Conservation (phyloP, 1,140 invertebrate genomes). For the Lepidostoma basale region DNA sequence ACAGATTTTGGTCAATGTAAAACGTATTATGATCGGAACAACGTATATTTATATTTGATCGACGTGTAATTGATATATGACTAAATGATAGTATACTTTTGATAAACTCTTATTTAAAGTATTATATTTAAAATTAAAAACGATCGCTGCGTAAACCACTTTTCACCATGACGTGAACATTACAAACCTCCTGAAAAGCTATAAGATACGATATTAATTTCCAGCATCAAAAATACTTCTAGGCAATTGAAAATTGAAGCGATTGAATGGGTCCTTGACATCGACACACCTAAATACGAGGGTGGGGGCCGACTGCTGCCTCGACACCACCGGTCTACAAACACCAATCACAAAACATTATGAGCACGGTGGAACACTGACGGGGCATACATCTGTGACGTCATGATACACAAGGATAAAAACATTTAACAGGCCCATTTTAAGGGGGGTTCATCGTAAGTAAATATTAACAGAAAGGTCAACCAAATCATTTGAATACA, state of each 20-base stretch:
- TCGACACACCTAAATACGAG: constrained; percentile 64
- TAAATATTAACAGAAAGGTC: too few species aligned
- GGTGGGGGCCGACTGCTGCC: constrained; percentile 62
- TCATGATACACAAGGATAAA: constrained; percentile 3
- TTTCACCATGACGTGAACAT: too few species aligned
- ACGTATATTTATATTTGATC: too few species aligned
- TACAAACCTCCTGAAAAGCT: too few species aligned
- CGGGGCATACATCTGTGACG: constrained; percentile 21
- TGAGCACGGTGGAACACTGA: constrained; percentile 22
- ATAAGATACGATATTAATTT: too few species aligned
- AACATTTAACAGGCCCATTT: constrained; percentile 16
- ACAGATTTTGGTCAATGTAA: too few species aligned
- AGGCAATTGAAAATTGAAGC: not conserved
- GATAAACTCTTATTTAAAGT: too few species aligned
- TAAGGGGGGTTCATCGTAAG: too few species aligned
- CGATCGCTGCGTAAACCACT: not conserved
- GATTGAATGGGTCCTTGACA: constrained; percentile 45
- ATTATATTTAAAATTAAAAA: not conserved
- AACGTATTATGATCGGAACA: too few species aligned
- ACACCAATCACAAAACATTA: constrained; percentile 42
- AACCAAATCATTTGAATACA: too few species aligned
- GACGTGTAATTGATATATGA: not conserved
- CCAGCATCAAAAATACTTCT: not conserved
- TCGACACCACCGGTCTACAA: constrained; percentile 62
- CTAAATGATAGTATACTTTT: not conserved